phyloP scores from a whole-genome alignment of 1,140 invertebrate genomes.

The Nephila pilipes region DNA sequence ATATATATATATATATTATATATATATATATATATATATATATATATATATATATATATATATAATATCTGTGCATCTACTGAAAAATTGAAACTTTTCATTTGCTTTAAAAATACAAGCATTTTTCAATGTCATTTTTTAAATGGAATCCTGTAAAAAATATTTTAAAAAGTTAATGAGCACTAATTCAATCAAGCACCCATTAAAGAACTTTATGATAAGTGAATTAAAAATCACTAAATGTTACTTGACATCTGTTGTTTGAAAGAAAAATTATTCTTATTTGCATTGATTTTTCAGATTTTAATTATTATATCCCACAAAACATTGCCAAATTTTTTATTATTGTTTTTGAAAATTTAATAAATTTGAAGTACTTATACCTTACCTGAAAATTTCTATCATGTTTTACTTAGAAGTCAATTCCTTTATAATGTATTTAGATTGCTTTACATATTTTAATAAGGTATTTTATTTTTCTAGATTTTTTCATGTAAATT shows the following conservation, averaged over 20 bases:
- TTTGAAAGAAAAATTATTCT: neutral
- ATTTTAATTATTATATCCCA: neutral
- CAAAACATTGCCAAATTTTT: constrained; percentile 14
- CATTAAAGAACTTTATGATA: neutral
- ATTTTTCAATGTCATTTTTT: too few relatives aligned
- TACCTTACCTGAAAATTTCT: neutral
- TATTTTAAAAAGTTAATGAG: neutral
- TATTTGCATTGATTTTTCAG: neutral
- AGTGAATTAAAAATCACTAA: neutral
- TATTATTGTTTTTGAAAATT: neutral
- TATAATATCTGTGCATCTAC: too few relatives aligned
- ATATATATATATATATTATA: too few relatives aligned
- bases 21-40: too few relatives aligned
- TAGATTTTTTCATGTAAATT: constrained; percentile 8
- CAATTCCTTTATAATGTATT: constrained; percentile 25
- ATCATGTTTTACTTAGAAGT: constrained; percentile 14
- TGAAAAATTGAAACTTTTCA: too few relatives aligned
- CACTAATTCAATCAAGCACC: neutral
- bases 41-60: too few relatives aligned
- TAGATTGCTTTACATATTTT: constrained; percentile 31
- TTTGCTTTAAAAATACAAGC: too few relatives aligned
- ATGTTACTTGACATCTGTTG: neutral
- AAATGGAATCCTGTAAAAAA: too few relatives aligned
- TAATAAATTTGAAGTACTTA: neutral
- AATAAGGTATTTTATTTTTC: constrained; percentile 17